These are phyloP conservation scores for Latrodectus geometricus DNA, from an alignment of 1,140 invertebrate genomes.

Conservation along the genomic window DNA sequence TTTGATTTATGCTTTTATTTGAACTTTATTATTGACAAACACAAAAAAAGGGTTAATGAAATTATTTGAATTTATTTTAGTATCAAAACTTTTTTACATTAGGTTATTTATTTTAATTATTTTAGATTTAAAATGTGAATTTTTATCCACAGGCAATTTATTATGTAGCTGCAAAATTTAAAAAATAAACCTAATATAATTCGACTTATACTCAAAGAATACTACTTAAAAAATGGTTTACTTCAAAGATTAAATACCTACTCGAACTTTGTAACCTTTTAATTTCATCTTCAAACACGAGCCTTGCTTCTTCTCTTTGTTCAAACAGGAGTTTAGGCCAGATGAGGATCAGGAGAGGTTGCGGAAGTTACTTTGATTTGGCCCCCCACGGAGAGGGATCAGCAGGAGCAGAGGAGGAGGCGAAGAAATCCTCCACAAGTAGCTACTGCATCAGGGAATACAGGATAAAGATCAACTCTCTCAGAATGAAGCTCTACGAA, in stretches of 20 bases:
- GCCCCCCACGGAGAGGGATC: constrained; percentile 18
- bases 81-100: neutral
- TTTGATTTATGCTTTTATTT: no score
- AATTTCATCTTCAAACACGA: neutral
- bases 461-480: constrained; percentile 52
- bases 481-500: constrained; percentile 17
- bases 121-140: neutral
- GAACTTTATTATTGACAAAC: no score
- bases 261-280: neutral
- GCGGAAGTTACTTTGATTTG: neutral
- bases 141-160: no score
- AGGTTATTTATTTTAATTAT: neutral
- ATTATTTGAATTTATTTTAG: neutral
- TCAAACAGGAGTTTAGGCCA: neutral
- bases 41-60: neutral
- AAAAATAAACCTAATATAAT: neutral
- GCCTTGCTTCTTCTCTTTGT: neutral
- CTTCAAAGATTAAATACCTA: neutral
- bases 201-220: neutral
- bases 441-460: neutral
- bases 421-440: constrained; percentile 3
- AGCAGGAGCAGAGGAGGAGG: neutral
- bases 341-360: neutral
- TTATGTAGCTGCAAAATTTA: neutral
- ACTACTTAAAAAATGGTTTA: neutral